A percentile compares a stretch with the other conserved stretches of the same genome.
Conservation (phyloP, 2,113 vertebrate genomes). For the Myotis yumanensis region DNA sequence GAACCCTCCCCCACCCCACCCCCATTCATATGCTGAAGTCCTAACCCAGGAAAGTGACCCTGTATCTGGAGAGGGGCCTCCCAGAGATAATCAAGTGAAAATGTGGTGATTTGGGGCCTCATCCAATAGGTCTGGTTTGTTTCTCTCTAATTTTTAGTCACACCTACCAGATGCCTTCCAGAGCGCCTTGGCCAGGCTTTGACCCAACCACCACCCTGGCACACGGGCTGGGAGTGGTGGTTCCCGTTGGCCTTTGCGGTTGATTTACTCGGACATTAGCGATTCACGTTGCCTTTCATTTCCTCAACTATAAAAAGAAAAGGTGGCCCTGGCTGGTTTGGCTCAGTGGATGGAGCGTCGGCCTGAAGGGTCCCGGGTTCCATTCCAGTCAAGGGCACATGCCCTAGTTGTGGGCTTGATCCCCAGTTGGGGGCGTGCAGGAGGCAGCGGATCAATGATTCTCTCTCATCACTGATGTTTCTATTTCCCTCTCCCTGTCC, state of each 20-base stretch:
- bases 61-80: neutral
- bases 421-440: too few species aligned
- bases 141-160: neutral
- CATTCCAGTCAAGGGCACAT: too few species aligned
- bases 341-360: too few species aligned
- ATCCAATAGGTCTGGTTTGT: neutral
- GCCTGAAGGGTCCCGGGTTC: too few species aligned
- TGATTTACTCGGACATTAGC: neutral
- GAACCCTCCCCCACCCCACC: fast-evolving
- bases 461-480: too few species aligned
- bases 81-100: neutral
- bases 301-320: neutral
- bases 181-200: neutral
- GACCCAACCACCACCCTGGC: neutral
- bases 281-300: neutral
- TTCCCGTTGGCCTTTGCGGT: neutral
- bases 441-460: too few species aligned
- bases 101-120: neutral
- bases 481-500: too few species aligned
- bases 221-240: fast-evolving
- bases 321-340: too few species aligned
- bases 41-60: neutral
- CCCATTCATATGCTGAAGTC: neutral
- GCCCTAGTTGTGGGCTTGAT: too few species aligned
- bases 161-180: neutral